phyloP scores from a whole-genome alignment of 2,113 vertebrate genomes.

The Polypterus bichir region DNA sequence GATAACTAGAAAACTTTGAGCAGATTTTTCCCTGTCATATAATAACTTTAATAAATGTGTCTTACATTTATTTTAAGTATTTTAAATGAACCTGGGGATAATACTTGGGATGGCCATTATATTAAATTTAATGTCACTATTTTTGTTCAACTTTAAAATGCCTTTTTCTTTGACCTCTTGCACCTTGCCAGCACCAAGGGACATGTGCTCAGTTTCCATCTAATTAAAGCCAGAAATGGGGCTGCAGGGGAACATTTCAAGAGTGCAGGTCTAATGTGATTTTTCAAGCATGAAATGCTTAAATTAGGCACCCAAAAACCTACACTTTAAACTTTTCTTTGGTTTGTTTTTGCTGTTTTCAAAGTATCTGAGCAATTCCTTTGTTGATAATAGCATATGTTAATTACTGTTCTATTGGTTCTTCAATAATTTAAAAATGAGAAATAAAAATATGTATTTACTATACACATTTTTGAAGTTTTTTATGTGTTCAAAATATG shows the following conservation, averaged over 20 bases:
- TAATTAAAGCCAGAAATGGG: conserved; percentile 48
- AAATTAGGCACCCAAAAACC: not conserved
- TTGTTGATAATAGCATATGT: no score
- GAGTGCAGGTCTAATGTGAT: conserved; percentile 33
- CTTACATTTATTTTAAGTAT: not conserved
- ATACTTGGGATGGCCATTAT: conserved; percentile 19
- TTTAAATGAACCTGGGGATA: not conserved
- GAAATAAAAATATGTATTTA: no score
- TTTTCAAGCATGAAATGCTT: conserved; percentile 32
- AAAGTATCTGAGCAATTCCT: no score
- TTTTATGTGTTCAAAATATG: no score
- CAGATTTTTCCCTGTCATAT: conserved; percentile 14
- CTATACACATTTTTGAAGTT: no score
- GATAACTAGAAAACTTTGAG: not conserved
- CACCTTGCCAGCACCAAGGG: conserved; percentile 27
- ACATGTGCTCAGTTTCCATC: conserved; percentile 32
- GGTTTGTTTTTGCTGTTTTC: no score
- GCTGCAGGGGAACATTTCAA: conserved; percentile 26
- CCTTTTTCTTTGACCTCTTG: conserved; percentile 33
- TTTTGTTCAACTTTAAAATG: conserved; percentile 19
- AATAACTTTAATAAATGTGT: conserved; percentile 6
- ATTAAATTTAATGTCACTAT: conserved; percentile 31
- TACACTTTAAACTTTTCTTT: no score
- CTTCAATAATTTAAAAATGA: no score
- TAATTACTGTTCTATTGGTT: no score